Base-by-base conservation (phyloP, 2,797 vertebrate genomes). In the Adrianichthys oophorus region DNA sequence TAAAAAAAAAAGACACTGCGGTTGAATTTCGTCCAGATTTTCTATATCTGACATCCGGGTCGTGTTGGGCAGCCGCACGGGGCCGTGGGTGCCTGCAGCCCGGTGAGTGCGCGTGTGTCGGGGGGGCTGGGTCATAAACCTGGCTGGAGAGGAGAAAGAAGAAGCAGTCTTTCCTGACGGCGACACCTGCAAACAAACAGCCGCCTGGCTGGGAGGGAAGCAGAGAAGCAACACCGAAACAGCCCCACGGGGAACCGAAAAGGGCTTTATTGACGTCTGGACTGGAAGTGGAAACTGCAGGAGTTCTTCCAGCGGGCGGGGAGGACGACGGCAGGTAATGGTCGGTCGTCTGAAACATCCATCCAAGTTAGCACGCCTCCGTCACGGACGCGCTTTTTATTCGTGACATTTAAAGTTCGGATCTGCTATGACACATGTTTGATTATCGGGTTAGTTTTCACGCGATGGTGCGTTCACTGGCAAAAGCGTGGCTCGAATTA, bases 251-350 rank as follows among this genome's bases (percentile, higher is more conserved):
- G 17, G 7, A 8, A 46, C 2, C 3, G 1, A 13, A 37, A 37
- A 10, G 8, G 32, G 32, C 32, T 13, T 37, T 37, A 12, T 37
- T 12, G 32, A 37, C 10, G 32, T 37, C 32, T 12, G 32, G 32
- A 37, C 32, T 37, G 32, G 10, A 32, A 12, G 10, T 10, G 3
- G 10, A 37, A 37, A 4, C 32, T 37, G 32, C 32, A 1, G 32
- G 32, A 37, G 32, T 37, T 37, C 10, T 12, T 37, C 32, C 10
- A 37, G 32, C 32, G n/a, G n/a, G 56, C 48, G 10, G 8, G 51
- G 64, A 29, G 55, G 41, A 45, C 70, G 42, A 47, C 65, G 17
- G 48, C 80, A 85, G 85, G 85, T 85, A 87, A 79, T 44, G 58
- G 15, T 54, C 68, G 58, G 15, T 54, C 68, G 43, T 7, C 59